Evolutionary conservation across 2,113 vertebrate genomes (phyloP).

Genomic region (Falcunculus frontatus): DNA sequence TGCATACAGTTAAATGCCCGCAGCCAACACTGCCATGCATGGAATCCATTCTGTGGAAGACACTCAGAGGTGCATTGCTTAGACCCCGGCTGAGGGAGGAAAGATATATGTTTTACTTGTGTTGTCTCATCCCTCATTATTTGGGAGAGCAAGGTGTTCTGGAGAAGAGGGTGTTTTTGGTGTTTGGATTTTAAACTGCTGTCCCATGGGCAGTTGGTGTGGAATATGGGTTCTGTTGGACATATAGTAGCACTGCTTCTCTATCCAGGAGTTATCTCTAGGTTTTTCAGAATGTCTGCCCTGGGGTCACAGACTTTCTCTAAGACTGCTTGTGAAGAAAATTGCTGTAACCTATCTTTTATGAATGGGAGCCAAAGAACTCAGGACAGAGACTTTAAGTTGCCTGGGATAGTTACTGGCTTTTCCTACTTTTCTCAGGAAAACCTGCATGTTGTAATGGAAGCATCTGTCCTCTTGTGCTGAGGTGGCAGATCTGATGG

Average conservation of each 20-base stretch:
- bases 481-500: background rate
- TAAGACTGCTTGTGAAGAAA: background rate
- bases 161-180: background rate
- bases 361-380: background rate
- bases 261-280: background rate
- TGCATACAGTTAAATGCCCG: background rate
- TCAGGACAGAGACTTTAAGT: background rate
- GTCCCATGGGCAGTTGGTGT: background rate
- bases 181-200: background rate
- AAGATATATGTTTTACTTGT: background rate
- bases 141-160: background rate
- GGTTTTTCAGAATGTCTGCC: constrained; percentile 13
- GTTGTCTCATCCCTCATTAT: background rate
- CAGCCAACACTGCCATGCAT: background rate
- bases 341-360: background rate
- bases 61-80: background rate
- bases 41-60: background rate
- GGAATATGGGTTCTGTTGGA: background rate
- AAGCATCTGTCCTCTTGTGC: background rate
- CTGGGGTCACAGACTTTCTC: background rate
- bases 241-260: background rate
- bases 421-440: background rate
- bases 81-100: background rate
- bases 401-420: background rate
- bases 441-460: background rate